phyloP scores from a whole-genome alignment of 1,140 invertebrate species.

The Globodera ellingtonae region DNA sequence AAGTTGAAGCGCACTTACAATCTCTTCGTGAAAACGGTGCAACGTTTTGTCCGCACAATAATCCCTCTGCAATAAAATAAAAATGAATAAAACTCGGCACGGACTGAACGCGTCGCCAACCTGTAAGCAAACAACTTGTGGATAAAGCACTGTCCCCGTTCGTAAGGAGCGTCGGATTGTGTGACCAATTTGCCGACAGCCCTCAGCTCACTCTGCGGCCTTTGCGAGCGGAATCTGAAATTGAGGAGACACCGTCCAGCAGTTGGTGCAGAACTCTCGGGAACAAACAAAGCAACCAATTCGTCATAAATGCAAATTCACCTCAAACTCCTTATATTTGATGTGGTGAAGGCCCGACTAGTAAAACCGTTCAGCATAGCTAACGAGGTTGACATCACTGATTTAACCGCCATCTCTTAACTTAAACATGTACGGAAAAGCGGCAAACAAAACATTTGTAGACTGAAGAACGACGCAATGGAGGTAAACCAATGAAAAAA shows the following conservation, averaged over 20 bases:
- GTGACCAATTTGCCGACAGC: slow-evolving; percentile 8
- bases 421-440: slow-evolving; percentile 7
- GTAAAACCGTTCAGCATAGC: slow-evolving; percentile 14
- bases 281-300: neutral
- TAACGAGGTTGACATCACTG: neutral
- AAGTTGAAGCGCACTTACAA: slow-evolving; percentile 32
- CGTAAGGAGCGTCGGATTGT: slow-evolving; percentile 11
- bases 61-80: slow-evolving; percentile 42
- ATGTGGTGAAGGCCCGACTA: slow-evolving; percentile 12
- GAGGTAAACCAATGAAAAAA: slow-evolving; percentile 17
- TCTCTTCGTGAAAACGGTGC: slow-evolving; percentile 27
- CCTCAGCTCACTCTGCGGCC: slow-evolving; percentile 1
- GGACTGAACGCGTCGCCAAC: neutral
- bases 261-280: slow-evolving; percentile 5
- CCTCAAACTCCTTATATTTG: slow-evolving; percentile 23
- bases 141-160: slow-evolving; percentile 54
- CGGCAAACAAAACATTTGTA: slow-evolving; percentile 4
- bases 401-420: neutral
- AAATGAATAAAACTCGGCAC: too few species aligned
- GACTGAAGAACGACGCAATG: neutral
- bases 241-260: neutral
- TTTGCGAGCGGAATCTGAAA: slow-evolving; percentile 25
- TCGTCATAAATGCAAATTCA: neutral
- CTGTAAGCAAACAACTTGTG: slow-evolving; percentile 59
- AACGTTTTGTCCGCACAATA: slow-evolving; percentile 53